Evolutionary conservation across 2,113 vertebrate species (phyloP).

Genomic region (Calidris pygmaea): DNA sequence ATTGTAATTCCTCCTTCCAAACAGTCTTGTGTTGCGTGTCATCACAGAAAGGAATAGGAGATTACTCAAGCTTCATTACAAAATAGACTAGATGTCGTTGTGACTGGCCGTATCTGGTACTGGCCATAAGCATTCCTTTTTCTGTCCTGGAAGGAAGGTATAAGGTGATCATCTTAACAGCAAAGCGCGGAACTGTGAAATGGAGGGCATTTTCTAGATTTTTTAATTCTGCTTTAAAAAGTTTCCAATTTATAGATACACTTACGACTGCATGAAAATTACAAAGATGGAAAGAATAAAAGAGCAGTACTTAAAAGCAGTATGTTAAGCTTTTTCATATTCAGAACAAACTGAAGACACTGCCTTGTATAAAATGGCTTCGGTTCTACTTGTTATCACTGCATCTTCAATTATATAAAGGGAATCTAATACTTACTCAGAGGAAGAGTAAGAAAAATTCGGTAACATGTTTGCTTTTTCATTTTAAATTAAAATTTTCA

Average conservation of each 20-base stretch:
- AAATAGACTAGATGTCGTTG: neutral
- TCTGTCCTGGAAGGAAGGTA: neutral
- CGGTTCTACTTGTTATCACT: neutral
- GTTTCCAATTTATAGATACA: neutral
- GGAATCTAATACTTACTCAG: neutral
- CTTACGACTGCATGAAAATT: neutral
- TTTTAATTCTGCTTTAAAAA: neutral
- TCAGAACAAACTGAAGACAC: constrained; percentile 45
- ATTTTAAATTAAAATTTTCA: constrained; percentile 58
- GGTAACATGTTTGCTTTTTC: constrained; percentile 17
- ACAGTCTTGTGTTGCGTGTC: neutral
- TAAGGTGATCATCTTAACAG: neutral
- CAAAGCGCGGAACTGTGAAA: neutral
- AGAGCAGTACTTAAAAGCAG: constrained; percentile 19
- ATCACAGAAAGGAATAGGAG: neutral
- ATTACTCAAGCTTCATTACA: neutral
- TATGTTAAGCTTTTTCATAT: constrained; percentile 9
- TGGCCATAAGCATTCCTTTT: neutral
- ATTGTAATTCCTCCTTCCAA: neutral
- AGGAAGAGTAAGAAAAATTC: constrained; percentile 43
- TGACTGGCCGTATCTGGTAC: neutral
- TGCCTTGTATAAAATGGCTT: constrained; percentile 12
- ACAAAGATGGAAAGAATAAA: neutral
- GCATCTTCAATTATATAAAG: neutral
- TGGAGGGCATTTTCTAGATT: neutral